Percentiles rank a stretch among this genome's conserved stretches.
Evolutionary conservation across 2,113 vertebrate genomes (phyloP).

Genomic region (Podiceps cristatus): DNA sequence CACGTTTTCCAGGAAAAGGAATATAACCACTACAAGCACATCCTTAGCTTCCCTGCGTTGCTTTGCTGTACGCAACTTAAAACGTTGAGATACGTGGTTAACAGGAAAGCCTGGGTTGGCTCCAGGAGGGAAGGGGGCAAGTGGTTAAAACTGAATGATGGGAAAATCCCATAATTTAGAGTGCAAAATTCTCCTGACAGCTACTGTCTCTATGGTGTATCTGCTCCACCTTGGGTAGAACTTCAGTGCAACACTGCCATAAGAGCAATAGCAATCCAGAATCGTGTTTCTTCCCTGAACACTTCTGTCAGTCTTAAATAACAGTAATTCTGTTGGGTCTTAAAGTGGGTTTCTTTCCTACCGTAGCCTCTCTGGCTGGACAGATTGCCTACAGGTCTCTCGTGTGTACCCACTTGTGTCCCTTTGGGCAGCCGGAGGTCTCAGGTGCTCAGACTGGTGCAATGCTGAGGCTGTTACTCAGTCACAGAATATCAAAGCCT

Average conservation of each 20-base stretch:
- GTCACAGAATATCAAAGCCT: accelerated
- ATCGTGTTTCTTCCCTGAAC: background rate
- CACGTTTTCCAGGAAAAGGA: constrained; percentile 22
- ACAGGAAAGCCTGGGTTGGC: background rate
- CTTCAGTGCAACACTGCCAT: background rate
- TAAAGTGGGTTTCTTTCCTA: background rate
- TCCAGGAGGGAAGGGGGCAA: background rate
- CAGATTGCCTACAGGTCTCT: background rate
- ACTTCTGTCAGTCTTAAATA: background rate
- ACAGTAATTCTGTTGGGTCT: background rate
- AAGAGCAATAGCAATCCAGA: background rate
- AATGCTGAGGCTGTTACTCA: background rate
- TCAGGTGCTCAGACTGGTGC: background rate
- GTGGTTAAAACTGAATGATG: background rate
- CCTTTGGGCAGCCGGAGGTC: background rate
- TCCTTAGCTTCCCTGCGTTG: background rate
- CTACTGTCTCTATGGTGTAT: accelerated
- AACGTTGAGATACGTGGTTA: background rate
- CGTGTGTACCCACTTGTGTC: accelerated
- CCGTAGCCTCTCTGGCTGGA: background rate
- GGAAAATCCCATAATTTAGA: background rate
- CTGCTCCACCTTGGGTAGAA: background rate
- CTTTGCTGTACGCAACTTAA: background rate
- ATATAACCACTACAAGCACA: background rate
- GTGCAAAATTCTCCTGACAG: background rate